Conservation (phyloP, 2,888 invertebrate genomes). For the Esperia sulphurella region DNA sequence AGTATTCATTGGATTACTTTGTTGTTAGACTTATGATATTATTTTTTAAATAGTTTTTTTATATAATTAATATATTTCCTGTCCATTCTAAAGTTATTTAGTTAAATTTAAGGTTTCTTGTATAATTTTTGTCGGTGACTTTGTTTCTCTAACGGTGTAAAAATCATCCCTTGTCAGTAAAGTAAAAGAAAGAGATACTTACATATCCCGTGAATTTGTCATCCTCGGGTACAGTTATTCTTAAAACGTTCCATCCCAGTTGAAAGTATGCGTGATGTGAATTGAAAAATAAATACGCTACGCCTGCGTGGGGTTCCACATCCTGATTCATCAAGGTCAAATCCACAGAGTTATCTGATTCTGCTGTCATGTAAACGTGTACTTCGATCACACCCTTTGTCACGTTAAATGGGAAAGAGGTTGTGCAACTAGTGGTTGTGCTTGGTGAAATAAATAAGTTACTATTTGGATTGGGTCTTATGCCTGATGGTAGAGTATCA, state of each 20-base stretch:
- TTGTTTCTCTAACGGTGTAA: too few relatives aligned
- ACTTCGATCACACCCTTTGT: constrained; percentile 37
- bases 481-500: constrained; percentile 16
- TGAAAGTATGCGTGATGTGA: constrained; percentile 9
- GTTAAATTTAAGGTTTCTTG: too few relatives aligned
- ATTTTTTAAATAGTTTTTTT: too few relatives aligned
- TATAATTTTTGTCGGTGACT: too few relatives aligned
- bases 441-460: constrained; percentile 28
- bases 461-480: constrained; percentile 26
- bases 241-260: constrained; percentile 27
- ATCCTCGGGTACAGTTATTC: background rate
- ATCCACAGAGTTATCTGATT: background rate
- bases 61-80: too few relatives aligned
- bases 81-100: too few relatives aligned
- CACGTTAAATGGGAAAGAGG: constrained; percentile 31
- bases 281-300: background rate
- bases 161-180: too few relatives aligned
- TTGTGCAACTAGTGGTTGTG: constrained; percentile 21
- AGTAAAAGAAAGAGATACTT: too few relatives aligned
- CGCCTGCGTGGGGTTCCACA: constrained; percentile 6
- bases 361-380: constrained; percentile 28
- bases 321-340: background rate
- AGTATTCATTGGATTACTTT: too few relatives aligned
- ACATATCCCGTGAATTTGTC: too few relatives aligned
- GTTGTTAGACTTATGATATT: too few relatives aligned